These are phyloP conservation scores for Hirtodrosophila alboralis DNA, from an alignment of 2,888 invertebrate species.

Conservation along the genomic window DNA sequence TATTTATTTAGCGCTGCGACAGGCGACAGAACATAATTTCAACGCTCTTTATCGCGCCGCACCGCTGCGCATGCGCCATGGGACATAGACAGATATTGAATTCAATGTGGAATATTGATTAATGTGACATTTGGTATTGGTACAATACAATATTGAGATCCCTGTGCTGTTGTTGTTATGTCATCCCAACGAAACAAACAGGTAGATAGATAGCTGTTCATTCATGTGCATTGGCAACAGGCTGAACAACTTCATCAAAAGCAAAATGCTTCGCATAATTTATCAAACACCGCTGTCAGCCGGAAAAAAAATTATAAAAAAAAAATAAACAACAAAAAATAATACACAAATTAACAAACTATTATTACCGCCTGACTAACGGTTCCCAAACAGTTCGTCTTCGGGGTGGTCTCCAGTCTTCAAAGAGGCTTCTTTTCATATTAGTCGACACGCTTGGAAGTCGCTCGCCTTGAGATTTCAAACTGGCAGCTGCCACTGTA, in stretches of 20 bases:
- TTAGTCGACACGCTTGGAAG: constrained; percentile 53
- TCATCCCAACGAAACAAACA: constrained; percentile 13
- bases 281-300: constrained; percentile 59
- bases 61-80: constrained; percentile 42
- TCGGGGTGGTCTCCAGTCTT: constrained; percentile 1
- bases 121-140: constrained; percentile 45
- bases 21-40: constrained; percentile 74
- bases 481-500: constrained; percentile 50
- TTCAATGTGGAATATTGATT: constrained; percentile 55
- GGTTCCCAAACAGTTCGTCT: constrained; percentile 53
- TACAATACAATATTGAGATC: constrained; percentile 44
- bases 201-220: no score
- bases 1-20: constrained; percentile 67
- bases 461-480: constrained; percentile 61
- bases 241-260: constrained; percentile 70
- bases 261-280: constrained; percentile 53
- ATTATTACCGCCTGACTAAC: constrained; percentile 67
- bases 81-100: constrained; percentile 16
- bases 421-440: constrained; percentile 5
- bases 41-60: constrained; percentile 72
- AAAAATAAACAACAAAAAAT: constrained; percentile 46
- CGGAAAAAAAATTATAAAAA: constrained; percentile 43
- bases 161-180: neutral
- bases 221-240: constrained; percentile 16
- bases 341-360: constrained; percentile 73